A percentile compares a stretch with the other conserved stretches of the same genome.
phyloP scores from a whole-genome alignment of 37 sponge, comb jelly and placozoan species.

The Haliclona indistincta region DNA sequence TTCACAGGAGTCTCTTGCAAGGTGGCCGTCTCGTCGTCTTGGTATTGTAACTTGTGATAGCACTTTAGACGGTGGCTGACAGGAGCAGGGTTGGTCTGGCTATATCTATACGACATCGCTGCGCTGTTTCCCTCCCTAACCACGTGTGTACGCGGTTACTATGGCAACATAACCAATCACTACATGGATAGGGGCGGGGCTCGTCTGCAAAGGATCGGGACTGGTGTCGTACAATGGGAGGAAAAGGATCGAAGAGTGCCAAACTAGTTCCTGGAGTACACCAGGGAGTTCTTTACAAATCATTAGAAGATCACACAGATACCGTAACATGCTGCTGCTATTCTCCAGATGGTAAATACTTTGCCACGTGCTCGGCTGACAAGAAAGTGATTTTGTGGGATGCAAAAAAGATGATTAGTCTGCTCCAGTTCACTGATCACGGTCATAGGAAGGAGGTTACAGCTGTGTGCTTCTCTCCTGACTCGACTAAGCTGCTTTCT shows the following conservation, averaged over 20 bases:
- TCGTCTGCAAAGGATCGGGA: conserved; percentile 9
- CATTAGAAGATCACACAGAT: conserved; percentile 67
- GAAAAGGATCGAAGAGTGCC: conserved; percentile 1
- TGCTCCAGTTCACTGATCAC: conserved; percentile 13
- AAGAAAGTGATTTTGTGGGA: conserved; percentile 67
- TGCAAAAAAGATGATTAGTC: conserved; percentile 24
- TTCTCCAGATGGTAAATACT: conserved; percentile 59
- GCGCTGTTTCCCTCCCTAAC: too few relatives aligned
- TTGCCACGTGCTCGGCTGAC: conserved; percentile 75
- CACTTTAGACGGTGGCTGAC: not conserved
- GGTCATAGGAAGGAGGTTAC: conserved; percentile 69
- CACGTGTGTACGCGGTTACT: too few relatives aligned
- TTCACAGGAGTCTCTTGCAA: not conserved
- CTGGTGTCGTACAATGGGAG: conserved; percentile 14
- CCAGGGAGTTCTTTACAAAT: conserved; percentile 36
- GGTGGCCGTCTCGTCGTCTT: not conserved
- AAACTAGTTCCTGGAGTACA: not conserved
- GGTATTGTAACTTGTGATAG: not conserved
- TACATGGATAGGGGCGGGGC: too few relatives aligned
- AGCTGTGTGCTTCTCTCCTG: conserved; percentile 73
- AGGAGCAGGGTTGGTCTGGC: conserved; percentile 3
- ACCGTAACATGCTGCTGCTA: conserved; percentile 60
- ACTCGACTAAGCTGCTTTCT: conserved; percentile 57
- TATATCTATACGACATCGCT: too few relatives aligned
- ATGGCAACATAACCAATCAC: too few relatives aligned